Conservation (phyloP, 2,113 vertebrate species). For the Chiloscyllium plagiosum region DNA sequence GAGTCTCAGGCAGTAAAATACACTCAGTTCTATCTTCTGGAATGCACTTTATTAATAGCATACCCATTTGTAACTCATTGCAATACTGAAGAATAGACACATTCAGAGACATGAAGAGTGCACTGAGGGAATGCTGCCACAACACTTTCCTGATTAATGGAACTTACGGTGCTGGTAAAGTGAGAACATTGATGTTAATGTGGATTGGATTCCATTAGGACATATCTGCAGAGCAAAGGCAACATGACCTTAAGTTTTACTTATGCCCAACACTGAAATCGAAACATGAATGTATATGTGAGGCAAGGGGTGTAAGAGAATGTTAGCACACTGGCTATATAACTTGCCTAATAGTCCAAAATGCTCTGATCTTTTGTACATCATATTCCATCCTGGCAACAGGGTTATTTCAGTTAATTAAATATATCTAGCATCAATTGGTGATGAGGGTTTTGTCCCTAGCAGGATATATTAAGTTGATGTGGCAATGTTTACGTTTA, state of each 20-base stretch:
- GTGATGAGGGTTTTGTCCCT: too few species aligned
- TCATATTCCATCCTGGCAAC: too few species aligned
- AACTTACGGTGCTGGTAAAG: not conserved
- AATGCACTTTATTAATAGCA: conserved; percentile 20
- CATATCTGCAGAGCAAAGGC: not conserved
- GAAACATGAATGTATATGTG: not conserved
- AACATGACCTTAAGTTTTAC: not conserved
- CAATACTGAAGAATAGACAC: not conserved
- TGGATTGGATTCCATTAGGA: not conserved
- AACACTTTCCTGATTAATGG: not conserved
- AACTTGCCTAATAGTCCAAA: too few species aligned
- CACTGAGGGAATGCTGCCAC: not conserved
- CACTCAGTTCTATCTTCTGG: not conserved
- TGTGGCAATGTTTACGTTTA: too few species aligned
- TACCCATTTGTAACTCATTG: conserved; percentile 30
- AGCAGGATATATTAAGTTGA: too few species aligned
- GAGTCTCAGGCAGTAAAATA: not conserved
- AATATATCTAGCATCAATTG: too few species aligned
- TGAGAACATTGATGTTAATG: not conserved
- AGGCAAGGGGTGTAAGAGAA: too few species aligned
- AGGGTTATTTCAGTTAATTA: too few species aligned
- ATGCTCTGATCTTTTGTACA: too few species aligned
- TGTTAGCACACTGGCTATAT: too few species aligned
- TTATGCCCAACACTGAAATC: not conserved
- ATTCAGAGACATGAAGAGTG: not conserved